A percentile compares a stretch with the other conserved stretches of the same genome.
Conservation (phyloP, 2,888 invertebrate genomes). For the Torymus aiolomorphi region DNA sequence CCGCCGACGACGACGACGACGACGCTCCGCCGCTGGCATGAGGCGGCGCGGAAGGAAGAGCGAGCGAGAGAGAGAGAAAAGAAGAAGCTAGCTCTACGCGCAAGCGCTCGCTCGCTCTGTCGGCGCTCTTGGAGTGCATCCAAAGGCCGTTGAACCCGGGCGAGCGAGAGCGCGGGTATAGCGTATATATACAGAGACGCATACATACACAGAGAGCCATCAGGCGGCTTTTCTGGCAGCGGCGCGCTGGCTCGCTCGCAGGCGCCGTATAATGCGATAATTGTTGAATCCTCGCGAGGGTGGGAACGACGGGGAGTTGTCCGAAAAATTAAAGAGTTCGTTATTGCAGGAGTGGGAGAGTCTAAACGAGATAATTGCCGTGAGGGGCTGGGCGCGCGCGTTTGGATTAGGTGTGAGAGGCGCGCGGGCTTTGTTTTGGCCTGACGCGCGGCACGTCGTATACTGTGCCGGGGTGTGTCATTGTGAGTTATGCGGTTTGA, state of each 20-base stretch:
- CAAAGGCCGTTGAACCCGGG: conserved; percentile 73
- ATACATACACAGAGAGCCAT: too few relatives aligned
- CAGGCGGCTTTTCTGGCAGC: conserved; percentile 49
- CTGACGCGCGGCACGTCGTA: too few relatives aligned
- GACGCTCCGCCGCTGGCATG: conserved; percentile 9
- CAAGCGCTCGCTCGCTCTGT: conserved; percentile 33
- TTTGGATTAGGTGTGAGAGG: too few relatives aligned
- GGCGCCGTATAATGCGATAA: conserved; percentile 63
- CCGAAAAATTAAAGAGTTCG: too few relatives aligned
- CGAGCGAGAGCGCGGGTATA: neutral
- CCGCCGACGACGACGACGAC: conserved; percentile 47
- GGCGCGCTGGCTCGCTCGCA: neutral
- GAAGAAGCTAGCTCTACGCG: conserved; percentile 28
- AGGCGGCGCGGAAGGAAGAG: conserved; percentile 54
- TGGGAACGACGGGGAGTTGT: too few relatives aligned
- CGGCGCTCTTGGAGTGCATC: conserved; percentile 74
- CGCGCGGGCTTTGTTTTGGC: too few relatives aligned
- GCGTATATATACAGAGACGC: too few relatives aligned
- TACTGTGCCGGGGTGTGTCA: too few relatives aligned
- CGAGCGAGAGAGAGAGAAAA: conserved; percentile 56
- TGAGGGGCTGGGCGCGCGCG: too few relatives aligned
- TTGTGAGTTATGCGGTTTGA: too few relatives aligned
- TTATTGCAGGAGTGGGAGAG: too few relatives aligned
- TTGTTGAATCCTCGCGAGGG: conserved; percentile 60
- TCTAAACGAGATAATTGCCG: too few relatives aligned